phyloP scores from a whole-genome alignment of 2,113 vertebrate species.

The Artemisiospiza belli region DNA sequence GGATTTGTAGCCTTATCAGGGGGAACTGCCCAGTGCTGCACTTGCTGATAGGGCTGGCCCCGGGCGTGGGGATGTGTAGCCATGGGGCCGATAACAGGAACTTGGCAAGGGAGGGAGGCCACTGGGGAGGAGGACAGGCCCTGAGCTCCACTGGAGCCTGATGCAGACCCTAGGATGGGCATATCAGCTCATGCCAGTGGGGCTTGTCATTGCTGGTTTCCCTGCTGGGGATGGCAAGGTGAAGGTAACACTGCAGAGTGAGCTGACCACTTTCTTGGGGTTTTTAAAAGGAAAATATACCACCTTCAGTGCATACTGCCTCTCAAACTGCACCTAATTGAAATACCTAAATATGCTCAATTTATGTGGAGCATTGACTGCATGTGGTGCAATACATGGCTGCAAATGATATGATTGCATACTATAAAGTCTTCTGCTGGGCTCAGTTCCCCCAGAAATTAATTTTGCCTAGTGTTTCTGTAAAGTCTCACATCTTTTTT shows the following conservation, averaged over 20 bases:
- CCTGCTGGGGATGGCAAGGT: not conserved
- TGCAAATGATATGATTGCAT: not conserved
- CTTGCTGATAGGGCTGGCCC: not conserved
- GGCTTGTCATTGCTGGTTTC: not conserved
- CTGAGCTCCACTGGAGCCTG: not conserved
- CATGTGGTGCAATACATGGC: not conserved
- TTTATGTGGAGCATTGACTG: not conserved
- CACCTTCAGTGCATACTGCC: not conserved
- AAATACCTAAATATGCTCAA: not conserved
- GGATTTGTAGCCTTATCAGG: constrained; percentile 7
- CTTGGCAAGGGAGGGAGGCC: not conserved
- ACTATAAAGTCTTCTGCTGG: not conserved
- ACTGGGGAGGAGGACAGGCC: not conserved
- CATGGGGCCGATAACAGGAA: not conserved
- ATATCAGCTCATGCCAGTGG: not conserved
- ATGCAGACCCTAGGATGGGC: not conserved
- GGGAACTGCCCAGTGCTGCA: not conserved
- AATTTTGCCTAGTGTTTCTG: not conserved
- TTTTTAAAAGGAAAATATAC: not conserved
- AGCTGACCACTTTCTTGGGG: not conserved
- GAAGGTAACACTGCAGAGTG: not conserved
- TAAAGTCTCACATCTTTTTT: not conserved
- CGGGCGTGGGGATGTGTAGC: not conserved
- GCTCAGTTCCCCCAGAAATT: not conserved
- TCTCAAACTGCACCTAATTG: not conserved